Conservation (phyloP, 2,888 invertebrate genomes). For the Cosmia trapezina region DNA sequence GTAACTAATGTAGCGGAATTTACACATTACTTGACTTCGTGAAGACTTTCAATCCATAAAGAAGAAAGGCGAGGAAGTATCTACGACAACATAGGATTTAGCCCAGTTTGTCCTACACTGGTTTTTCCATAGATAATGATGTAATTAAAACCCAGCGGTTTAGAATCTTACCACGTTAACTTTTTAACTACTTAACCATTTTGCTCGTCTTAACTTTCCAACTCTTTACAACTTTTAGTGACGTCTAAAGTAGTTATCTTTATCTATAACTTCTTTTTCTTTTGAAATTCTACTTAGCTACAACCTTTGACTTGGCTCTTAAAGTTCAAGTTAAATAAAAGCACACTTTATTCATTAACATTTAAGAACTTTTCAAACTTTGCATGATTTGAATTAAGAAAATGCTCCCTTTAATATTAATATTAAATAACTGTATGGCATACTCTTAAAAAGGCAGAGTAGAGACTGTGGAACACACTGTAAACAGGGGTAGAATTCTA, state of each 20-base stretch:
- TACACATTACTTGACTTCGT: too few species aligned
- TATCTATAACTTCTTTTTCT: constrained; percentile 57
- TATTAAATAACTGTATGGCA: not conserved
- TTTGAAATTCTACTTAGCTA: constrained; percentile 35
- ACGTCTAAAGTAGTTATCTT: constrained; percentile 54
- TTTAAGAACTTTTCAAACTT: constrained; percentile 28
- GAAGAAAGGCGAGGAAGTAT: too few species aligned
- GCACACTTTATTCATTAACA: constrained; percentile 41
- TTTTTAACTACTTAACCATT: constrained; percentile 51
- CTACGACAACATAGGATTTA: too few species aligned
- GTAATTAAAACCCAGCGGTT: constrained; percentile 26
- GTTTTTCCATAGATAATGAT: too few species aligned
- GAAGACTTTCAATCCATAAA: too few species aligned
- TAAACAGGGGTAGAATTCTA: not conserved
- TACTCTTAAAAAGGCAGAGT: not conserved
- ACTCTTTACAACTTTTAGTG: constrained; percentile 55
- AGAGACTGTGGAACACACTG: not conserved
- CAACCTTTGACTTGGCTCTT: constrained; percentile 45
- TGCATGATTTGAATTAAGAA: constrained; percentile 2
- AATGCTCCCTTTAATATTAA: constrained; percentile 1
- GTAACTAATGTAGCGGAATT: too few species aligned
- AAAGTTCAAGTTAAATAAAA: constrained; percentile 33
- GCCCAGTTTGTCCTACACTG: too few species aligned
- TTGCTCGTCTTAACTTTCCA: constrained; percentile 46
- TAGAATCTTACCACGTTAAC: constrained; percentile 45